Percentiles rank a stretch among this genome's conserved stretches.
phyloP scores from a whole-genome alignment of 2,113 vertebrate genomes.

The Sander lucioperca region DNA sequence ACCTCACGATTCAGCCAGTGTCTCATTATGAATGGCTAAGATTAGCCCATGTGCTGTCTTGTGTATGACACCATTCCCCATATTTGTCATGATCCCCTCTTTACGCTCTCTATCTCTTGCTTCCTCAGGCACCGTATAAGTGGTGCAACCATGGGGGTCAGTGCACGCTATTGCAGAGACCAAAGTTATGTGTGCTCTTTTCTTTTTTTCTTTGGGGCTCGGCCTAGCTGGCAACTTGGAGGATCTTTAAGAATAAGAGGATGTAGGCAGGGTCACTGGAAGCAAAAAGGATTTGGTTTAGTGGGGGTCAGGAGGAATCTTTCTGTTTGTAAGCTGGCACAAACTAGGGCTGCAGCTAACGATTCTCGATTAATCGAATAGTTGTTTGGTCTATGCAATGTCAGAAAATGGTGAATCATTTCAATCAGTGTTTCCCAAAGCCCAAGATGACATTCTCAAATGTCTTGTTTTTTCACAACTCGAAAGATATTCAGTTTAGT shows the following conservation, averaged over 20 bases:
- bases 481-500: no score
- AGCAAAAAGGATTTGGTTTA: constrained; percentile 15
- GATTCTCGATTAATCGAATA: no score
- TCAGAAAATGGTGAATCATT: background rate
- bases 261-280: constrained; percentile 24
- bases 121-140: background rate
- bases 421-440: no score
- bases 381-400: background rate
- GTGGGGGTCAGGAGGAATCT: background rate
- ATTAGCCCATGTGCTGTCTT: constrained; percentile 23
- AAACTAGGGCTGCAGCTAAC: background rate
- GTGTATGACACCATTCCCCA: background rate
- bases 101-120: background rate
- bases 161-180: background rate
- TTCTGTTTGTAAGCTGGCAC: constrained; percentile 7
- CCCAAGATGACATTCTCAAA: no score
- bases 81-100: background rate
- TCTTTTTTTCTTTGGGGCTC: constrained; percentile 1
- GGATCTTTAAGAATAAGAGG: constrained; percentile 21
- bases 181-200: constrained; percentile 4
- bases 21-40: constrained; percentile 11
- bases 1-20: background rate
- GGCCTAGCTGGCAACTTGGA: constrained; percentile 1
- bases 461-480: no score
- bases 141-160: background rate